Conservation (phyloP, 2,113 vertebrate genomes). For the Psettodes erumei region DNA sequence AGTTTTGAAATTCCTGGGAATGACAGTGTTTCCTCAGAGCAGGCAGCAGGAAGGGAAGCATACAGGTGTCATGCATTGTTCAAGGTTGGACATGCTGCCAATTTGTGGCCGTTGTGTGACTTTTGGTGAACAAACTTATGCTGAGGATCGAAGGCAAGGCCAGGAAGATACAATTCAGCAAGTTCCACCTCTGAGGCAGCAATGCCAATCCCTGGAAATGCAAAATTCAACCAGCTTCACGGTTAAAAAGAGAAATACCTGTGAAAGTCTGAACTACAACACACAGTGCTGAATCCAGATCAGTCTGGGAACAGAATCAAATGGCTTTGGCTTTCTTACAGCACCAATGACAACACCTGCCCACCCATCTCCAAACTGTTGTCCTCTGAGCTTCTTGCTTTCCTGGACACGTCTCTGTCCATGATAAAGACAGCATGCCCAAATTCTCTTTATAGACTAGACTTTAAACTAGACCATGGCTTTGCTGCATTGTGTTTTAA, state of each 20-base stretch:
- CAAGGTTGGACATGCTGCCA: conserved; percentile 2
- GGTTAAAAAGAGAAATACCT: not conserved
- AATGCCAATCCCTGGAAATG: conserved; percentile 22
- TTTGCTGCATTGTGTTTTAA: conserved; percentile 35
- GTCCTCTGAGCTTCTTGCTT: conserved; percentile 7
- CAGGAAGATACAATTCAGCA: conserved; percentile 22
- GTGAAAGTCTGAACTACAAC: conserved; percentile 8
- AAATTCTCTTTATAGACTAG: conserved; percentile 30
- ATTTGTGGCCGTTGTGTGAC: not conserved
- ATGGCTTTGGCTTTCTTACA: conserved; percentile 53
- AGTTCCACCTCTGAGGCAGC: conserved; percentile 21
- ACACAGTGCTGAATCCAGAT: conserved; percentile 48
- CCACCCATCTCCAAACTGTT: conserved; percentile 3
- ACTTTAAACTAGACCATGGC: conserved; percentile 34
- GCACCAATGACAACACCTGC: conserved; percentile 17
- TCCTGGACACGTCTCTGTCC: conserved; percentile 5
- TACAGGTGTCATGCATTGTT: conserved; percentile 19
- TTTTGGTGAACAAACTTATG: conserved; percentile 15
- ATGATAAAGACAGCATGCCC: conserved; percentile 24
- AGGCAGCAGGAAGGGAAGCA: conserved; percentile 18
- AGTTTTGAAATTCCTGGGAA: conserved; percentile 25
- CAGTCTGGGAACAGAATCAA: conserved; percentile 33
- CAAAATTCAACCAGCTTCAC: conserved; percentile 34
- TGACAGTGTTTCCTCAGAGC: conserved; percentile 17
- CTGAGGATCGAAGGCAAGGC: conserved; percentile 10